Percentiles rank a stretch among this genome's conserved stretches.
Evolutionary conservation across 2,888 invertebrate species (phyloP).

Genomic region (Balanococcus diminutus): DNA sequence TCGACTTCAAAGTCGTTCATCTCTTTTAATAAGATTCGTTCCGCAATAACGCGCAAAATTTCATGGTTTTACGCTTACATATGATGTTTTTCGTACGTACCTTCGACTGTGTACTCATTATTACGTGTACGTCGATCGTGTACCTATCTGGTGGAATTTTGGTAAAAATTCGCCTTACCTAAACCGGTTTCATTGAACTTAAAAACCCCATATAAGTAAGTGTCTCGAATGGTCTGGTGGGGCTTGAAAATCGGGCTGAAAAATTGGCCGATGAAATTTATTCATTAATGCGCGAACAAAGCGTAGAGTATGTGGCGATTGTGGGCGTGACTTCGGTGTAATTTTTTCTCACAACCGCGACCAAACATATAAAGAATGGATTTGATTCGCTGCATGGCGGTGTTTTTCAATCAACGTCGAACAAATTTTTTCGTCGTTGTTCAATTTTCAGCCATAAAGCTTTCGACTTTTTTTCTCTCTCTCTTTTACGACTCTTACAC

Average conservation of each 20-base stretch:
- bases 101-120: too few relatives aligned
- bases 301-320: slow-evolving; percentile 8
- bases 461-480: neutral
- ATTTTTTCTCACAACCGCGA: slow-evolving; percentile 24
- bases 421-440: slow-evolving; percentile 5
- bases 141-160: neutral
- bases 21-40: slow-evolving; percentile 43
- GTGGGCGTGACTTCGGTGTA: slow-evolving; percentile 23
- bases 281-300: neutral
- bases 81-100: neutral
- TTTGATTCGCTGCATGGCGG: slow-evolving; percentile 1
- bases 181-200: slow-evolving; percentile 14
- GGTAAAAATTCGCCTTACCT: neutral
- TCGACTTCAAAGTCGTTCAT: slow-evolving; percentile 31
- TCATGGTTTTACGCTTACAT: slow-evolving; percentile 38
- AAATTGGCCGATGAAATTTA: neutral
- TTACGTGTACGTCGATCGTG: neutral
- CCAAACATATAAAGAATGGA: neutral
- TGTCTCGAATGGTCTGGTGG: neutral
- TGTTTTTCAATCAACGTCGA: neutral
- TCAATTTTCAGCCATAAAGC: slow-evolving; percentile 2
- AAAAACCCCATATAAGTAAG: neutral
- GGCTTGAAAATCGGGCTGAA: neutral
- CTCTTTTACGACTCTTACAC: neutral
- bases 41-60: slow-evolving; percentile 42